A percentile compares a stretch with the other conserved stretches of the same genome.
Conservation (phyloP, 2,888 invertebrate species). For the Bembecia ichneumoniformis region DNA sequence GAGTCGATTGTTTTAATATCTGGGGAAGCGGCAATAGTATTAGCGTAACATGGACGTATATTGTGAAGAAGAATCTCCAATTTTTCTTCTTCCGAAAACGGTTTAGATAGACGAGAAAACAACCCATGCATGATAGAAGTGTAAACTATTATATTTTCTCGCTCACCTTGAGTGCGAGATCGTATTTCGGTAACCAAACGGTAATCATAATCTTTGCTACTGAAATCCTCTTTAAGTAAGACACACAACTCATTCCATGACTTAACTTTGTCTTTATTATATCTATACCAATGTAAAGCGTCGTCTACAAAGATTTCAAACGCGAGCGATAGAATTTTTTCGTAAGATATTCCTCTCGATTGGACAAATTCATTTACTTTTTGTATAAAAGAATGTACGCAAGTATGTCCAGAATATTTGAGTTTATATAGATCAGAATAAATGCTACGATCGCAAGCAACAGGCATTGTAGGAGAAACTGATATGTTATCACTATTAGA, state of each 20-base stretch:
- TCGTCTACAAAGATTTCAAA: slow-evolving; percentile 1
- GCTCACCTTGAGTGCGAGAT: slow-evolving; percentile 1
- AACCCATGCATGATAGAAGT: slow-evolving; percentile 1
- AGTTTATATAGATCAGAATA: background rate
- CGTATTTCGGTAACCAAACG: background rate
- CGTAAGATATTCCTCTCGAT: background rate
- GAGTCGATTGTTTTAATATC: background rate
- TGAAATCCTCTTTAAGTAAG: background rate
- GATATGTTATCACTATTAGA: too few species aligned
- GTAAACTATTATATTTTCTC: slow-evolving; percentile 1
- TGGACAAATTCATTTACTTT: background rate
- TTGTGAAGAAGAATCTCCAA: slow-evolving; percentile 2
- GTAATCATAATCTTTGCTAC: slow-evolving; percentile 1
- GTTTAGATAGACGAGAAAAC: background rate
- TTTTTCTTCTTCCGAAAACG: background rate
- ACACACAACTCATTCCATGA: background rate
- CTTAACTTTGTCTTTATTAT: background rate
- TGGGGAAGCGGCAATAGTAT: background rate
- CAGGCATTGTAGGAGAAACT: too few species aligned
- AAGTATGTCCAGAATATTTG: background rate
- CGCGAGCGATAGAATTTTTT: background rate
- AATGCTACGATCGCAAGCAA: background rate
- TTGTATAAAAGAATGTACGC: background rate
- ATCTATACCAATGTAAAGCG: slow-evolving; percentile 1
- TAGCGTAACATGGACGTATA: slow-evolving; percentile 2